Evolutionary conservation across 1,140 invertebrate species (phyloP).

Genomic region (Pseudobourletiella spinata): DNA sequence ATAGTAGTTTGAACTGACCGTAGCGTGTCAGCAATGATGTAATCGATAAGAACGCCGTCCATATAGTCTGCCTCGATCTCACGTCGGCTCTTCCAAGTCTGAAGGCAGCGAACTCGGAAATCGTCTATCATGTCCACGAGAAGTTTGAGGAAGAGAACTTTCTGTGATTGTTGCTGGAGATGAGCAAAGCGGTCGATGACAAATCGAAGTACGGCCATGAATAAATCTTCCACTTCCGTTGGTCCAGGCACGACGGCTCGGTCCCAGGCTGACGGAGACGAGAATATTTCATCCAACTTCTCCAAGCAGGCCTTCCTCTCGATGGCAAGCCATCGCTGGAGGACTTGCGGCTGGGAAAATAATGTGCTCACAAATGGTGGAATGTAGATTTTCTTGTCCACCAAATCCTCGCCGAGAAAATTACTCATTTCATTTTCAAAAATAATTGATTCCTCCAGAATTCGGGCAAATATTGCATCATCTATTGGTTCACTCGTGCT

Average conservation of each 20-base stretch:
- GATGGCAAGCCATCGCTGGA: constrained; percentile 30
- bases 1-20: constrained; percentile 17
- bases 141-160: constrained; percentile 26
- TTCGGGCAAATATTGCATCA: constrained; percentile 28
- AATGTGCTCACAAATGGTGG: constrained; percentile 31
- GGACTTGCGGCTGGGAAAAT: constrained; percentile 28
- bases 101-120: constrained; percentile 31
- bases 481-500: constrained; percentile 6
- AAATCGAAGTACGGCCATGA: constrained; percentile 26
- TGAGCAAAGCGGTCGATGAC: constrained; percentile 30
- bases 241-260: constrained; percentile 28
- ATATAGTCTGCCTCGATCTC: constrained; percentile 10
- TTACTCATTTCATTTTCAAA: constrained; percentile 28
- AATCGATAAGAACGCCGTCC: constrained; percentile 22
- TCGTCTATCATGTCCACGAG: constrained; percentile 30
- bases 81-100: constrained; percentile 27
- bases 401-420: constrained; percentile 14
- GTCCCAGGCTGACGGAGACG: constrained; percentile 32
- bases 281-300: constrained; percentile 33
- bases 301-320: constrained; percentile 30
- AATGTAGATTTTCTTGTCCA: constrained; percentile 7
- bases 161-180: constrained; percentile 25
- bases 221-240: constrained; percentile 33
- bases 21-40: constrained; percentile 29
- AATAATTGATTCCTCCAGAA: constrained; percentile 32